These are phyloP conservation scores for Tylochromis polylepis DNA, from an alignment of 2,113 vertebrate species.

Conservation along the genomic window DNA sequence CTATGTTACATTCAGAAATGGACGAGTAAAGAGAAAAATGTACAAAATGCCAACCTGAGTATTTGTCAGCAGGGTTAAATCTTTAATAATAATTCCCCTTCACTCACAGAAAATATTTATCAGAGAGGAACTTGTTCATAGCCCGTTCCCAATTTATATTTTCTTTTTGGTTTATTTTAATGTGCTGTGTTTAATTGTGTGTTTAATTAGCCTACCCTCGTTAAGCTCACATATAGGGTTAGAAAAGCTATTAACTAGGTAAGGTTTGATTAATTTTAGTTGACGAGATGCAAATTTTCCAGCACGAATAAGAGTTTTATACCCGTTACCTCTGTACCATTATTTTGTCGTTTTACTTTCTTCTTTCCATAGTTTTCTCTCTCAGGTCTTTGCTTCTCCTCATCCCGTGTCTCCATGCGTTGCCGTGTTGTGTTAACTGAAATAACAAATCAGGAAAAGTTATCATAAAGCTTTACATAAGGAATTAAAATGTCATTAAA, in stretches of 20 bases:
- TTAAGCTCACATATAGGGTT: background rate
- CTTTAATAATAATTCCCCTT: too few species aligned
- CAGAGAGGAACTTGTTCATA: background rate
- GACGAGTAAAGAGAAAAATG: too few species aligned
- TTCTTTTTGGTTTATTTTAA: background rate
- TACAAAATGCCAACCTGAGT: too few species aligned
- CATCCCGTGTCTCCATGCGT: background rate
- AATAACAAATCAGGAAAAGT: too few species aligned
- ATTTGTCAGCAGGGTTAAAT: too few species aligned
- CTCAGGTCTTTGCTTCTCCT: background rate
- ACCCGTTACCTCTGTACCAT: background rate
- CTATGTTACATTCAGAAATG: too few species aligned
- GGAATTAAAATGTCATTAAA: too few species aligned
- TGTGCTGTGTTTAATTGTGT: background rate
- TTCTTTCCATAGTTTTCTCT: background rate
- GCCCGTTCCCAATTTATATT: background rate
- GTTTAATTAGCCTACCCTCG: background rate
- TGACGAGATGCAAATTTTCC: background rate
- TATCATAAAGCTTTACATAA: too few species aligned
- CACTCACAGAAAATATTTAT: too few species aligned
- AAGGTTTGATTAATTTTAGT: background rate
- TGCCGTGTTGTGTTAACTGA: background rate
- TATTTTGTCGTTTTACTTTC: background rate
- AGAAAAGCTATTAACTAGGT: background rate
- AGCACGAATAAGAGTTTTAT: background rate